These are phyloP conservation scores for Bilobella aurantiaca DNA, from an alignment of 1,140 invertebrate genomes.

Conservation along the genomic window DNA sequence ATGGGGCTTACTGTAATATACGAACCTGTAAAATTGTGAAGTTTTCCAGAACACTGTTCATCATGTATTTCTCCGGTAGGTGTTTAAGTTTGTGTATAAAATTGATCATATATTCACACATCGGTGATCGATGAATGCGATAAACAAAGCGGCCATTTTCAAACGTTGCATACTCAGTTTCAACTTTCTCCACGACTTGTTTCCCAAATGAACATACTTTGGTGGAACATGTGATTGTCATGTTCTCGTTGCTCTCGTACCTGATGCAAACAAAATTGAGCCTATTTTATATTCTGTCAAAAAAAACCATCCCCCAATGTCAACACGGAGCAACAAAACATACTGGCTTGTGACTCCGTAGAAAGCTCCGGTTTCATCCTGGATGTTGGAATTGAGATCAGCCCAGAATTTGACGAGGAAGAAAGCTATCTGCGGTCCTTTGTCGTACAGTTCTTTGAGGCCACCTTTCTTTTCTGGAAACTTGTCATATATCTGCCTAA, in stretches of 20 bases:
- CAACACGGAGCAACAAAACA: too few species aligned
- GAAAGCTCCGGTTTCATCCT: background rate
- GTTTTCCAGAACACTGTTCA: background rate
- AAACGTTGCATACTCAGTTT: background rate
- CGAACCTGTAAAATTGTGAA: background rate
- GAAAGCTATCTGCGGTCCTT: background rate
- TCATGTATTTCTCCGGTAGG: background rate
- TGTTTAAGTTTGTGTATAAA: background rate
- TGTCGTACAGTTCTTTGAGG: background rate
- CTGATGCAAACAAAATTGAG: background rate
- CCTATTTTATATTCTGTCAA: background rate
- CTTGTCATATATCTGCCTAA: background rate
- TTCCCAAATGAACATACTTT: background rate
- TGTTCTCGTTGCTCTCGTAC: background rate
- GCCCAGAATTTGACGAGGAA: background rate
- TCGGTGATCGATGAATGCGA: background rate
- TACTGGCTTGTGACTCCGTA: background rate
- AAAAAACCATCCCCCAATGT: background rate
- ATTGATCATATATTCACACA: background rate
- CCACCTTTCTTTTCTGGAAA: background rate
- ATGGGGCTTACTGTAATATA: background rate
- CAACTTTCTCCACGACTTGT: background rate
- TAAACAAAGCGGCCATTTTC: background rate
- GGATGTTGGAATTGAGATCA: background rate
- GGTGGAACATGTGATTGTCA: background rate